phyloP scores from a whole-genome alignment of 2,113 vertebrate genomes.

The Scortum barcoo region DNA sequence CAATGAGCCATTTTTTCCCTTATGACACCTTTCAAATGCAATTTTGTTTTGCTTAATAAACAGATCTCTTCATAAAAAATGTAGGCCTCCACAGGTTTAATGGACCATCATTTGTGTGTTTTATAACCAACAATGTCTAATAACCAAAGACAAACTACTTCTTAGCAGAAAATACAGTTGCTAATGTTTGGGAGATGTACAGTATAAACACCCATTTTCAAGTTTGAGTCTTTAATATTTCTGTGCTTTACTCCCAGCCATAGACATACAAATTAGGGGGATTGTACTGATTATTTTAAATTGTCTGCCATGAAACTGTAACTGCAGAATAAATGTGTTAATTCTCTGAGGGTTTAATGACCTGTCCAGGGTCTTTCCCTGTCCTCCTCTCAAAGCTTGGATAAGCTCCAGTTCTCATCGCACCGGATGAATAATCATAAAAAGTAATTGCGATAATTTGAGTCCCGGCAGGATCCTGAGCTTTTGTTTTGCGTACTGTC shows the following conservation, averaged over 20 bases:
- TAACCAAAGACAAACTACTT: not conserved
- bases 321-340: not conserved
- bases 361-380: not conserved
- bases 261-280: not conserved
- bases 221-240: not conserved
- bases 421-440: slow-evolving; percentile 20
- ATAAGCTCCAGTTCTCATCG: not conserved
- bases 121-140: not conserved
- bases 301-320: not conserved
- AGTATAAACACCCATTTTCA: not conserved
- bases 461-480: not conserved
- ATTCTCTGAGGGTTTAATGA: slow-evolving; percentile 1
- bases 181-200: too few species aligned
- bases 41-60: not conserved
- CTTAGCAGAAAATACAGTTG: not conserved
- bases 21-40: slow-evolving; percentile 3
- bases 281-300: not conserved
- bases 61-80: slow-evolving; percentile 2
- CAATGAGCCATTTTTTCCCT: not conserved
- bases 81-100: not conserved
- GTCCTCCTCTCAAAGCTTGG: slow-evolving; percentile 4
- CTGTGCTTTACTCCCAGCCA: not conserved
- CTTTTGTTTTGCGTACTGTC: not conserved
- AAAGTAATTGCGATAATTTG: not conserved
- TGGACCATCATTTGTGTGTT: not conserved